These are phyloP conservation scores for Mylabris phalerata DNA, from an alignment of 1,140 invertebrate species.

Conservation along the genomic window DNA sequence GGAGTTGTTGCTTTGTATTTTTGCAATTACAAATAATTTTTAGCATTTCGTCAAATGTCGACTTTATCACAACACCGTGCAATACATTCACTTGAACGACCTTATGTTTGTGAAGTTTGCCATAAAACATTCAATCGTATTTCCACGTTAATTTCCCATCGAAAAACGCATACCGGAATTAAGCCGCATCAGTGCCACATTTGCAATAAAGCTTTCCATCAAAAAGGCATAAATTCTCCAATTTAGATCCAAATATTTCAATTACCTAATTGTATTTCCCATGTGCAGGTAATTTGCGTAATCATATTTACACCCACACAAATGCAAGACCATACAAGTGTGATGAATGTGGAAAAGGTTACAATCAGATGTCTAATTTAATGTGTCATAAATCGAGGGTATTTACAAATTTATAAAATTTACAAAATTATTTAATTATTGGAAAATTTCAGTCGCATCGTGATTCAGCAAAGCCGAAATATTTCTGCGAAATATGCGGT, in stretches of 20 bases:
- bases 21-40: constrained; percentile 1
- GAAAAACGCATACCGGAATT: constrained; percentile 64
- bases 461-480: constrained; percentile 49
- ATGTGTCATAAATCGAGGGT: constrained; percentile 69
- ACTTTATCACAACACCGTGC: constrained; percentile 66
- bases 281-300: constrained; percentile 57
- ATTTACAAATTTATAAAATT: not conserved
- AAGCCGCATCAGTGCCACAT: constrained; percentile 67
- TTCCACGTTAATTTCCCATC: constrained; percentile 67
- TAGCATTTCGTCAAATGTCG: constrained; percentile 68
- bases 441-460: constrained; percentile 42
- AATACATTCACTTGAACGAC: constrained; percentile 64
- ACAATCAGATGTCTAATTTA: constrained; percentile 78
- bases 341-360: constrained; percentile 67
- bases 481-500: constrained; percentile 50
- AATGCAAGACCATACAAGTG: constrained; percentile 76
- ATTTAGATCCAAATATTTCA: not conserved
- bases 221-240: constrained; percentile 53
- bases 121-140: constrained; percentile 70
- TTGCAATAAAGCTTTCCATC: constrained; percentile 70
- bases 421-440: not conserved
- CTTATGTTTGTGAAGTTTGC: constrained; percentile 66
- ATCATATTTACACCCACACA: constrained; percentile 69
- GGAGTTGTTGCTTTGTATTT: constrained; percentile 2
- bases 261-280: no score